Evolutionary conservation across 2,888 invertebrate species (phyloP).

Genomic region (Dryobotodes eremita): DNA sequence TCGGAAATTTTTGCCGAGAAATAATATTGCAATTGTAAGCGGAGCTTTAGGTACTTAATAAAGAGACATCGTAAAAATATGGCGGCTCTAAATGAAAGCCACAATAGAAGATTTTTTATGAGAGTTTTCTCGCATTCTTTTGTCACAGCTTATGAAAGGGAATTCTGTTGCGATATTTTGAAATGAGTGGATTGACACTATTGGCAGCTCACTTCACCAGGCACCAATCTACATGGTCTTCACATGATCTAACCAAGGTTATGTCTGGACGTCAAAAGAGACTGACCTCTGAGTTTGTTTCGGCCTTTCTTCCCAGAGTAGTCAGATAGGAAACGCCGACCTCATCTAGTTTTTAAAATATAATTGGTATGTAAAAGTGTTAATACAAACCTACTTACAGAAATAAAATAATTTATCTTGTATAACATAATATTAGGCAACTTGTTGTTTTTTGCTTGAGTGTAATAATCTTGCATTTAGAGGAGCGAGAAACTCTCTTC

Average conservation of each 20-base stretch:
- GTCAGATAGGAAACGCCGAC: too few species aligned
- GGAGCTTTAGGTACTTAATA: slow-evolving; percentile 31
- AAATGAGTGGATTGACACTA: background rate
- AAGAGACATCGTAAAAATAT: slow-evolving; percentile 48
- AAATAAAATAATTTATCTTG: too few species aligned
- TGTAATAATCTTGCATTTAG: background rate
- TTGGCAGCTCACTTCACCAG: too few species aligned
- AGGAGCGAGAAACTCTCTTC: background rate
- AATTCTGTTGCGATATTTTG: slow-evolving; percentile 21
- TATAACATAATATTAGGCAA: background rate
- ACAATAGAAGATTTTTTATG: slow-evolving; percentile 42
- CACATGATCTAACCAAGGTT: too few species aligned
- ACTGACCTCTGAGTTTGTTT: too few species aligned
- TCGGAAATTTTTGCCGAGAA: background rate
- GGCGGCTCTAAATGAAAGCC: slow-evolving; percentile 35
- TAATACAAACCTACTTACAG: too few species aligned
- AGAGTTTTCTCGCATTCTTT: slow-evolving; percentile 30
- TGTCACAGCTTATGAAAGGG: slow-evolving; percentile 37
- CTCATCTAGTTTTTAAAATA: too few species aligned
- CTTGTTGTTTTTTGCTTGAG: background rate
- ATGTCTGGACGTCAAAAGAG: too few species aligned
- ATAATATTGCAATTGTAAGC: slow-evolving; percentile 1
- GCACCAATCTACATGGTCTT: too few species aligned
- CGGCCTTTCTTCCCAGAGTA: too few species aligned
- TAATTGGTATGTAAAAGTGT: too few species aligned